A percentile compares a stretch with the other conserved stretches of the same genome.
Evolutionary conservation across 2,888 invertebrate genomes (phyloP).

Genomic region (Dusona sp.): DNA sequence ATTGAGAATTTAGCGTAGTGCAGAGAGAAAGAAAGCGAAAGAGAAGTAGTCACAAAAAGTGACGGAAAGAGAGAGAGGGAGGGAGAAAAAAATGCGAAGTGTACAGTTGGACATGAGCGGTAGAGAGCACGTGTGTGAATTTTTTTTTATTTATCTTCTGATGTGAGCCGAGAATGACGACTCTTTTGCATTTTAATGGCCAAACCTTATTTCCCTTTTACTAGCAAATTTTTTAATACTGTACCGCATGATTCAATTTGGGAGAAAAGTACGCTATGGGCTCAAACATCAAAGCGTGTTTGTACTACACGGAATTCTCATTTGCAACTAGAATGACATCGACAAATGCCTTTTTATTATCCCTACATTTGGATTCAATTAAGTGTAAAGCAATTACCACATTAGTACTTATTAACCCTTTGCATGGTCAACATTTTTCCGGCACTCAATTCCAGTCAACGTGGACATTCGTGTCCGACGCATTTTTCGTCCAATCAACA

Average conservation of each 20-base stretch:
- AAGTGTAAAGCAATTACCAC: neutral
- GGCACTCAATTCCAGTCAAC: neutral
- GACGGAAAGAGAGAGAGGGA: constrained; percentile 7
- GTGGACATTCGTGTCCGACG: neutral
- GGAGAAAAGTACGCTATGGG: neutral
- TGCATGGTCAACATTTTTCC: neutral
- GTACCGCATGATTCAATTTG: neutral
- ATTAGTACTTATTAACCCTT: neutral
- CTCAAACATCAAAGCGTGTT: neutral
- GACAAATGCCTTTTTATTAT: neutral
- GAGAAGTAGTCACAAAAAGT: constrained; percentile 13
- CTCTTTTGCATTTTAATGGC: constrained; percentile 12
- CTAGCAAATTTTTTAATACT: neutral
- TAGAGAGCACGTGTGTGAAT: constrained; percentile 37
- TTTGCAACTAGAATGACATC: neutral
- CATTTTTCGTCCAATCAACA: neutral
- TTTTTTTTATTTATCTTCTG: constrained; percentile 28
- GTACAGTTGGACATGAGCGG: constrained; percentile 37
- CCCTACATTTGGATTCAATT: neutral
- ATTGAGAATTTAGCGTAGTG: constrained; percentile 63
- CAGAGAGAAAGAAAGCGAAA: constrained; percentile 29
- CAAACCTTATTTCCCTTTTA: constrained; percentile 3
- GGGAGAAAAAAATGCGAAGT: constrained; percentile 22
- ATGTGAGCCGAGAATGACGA: constrained; percentile 16
- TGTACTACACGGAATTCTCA: neutral